Evolutionary conservation across 2,888 invertebrate species (phyloP), one percentile per base, ranked within the genome.

Genomic region (Neocrepidodera transversa): DNA sequence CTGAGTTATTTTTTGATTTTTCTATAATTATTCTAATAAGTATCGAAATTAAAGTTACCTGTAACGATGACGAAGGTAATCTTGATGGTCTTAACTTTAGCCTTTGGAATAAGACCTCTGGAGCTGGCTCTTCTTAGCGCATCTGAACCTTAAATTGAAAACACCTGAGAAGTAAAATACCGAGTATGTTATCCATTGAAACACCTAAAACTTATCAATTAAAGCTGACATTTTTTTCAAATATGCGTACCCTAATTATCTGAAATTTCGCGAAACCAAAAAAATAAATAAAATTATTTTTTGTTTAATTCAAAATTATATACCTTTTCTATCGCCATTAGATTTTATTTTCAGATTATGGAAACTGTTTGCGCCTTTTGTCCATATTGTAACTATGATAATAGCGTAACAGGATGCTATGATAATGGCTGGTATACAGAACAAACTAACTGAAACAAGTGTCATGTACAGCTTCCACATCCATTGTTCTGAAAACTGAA

Each of bases 81-180:
- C 81, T 96, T 95, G 64, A 96, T 92, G 1, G 95, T 95, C 82
- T 95, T 96, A 68, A 96, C 92, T 82, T 95, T 95, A 17, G 95
- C 95, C 64, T 91, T 87, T 0, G 95, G 95, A 71, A 96, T 95
- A 61, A 95, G 87, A 28, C 95, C 95, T 20, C 95, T 82, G n/a
- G 94, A 93, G 76, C 94, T 94, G 1, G 92, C 92, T 30, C 93
- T 82, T 36, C 92, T 83, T 23, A 87, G 87, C 66, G 84, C 84
- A 51, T 73, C 73, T 11, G 72, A 69, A 50, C 70, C 74, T 70
- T 57, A 60, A 70, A 66, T 61, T 58, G 52, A 64, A 62, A 65
- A 63, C 48, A 65, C 58, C 60, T 67, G 50, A 57, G 52, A 55
- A 65, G 48, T 63, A 55, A 57, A 64, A 60, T 49, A 54, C 57